Evolutionary conservation across 2,888 invertebrate species (phyloP), one percentile per base, ranked within the genome.

Genomic region (Drosophila koepferae): DNA sequence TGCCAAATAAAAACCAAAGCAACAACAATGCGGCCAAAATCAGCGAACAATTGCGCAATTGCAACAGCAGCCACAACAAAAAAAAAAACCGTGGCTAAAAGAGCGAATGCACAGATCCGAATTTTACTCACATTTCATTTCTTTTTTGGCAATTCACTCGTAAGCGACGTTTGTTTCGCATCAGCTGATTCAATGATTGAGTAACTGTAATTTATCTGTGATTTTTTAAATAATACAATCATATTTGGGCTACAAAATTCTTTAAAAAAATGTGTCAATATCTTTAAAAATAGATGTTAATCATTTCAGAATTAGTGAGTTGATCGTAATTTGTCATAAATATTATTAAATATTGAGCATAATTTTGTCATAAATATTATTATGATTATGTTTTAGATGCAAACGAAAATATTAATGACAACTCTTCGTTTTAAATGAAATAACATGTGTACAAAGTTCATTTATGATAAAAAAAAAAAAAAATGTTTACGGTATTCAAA

Each of bases 41-140:
- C 85, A 70, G 88, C 82, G 60, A 77, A 68, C 77, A 86, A 90
- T 88, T 91, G 90, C 90, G 91, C 87, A 90, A 90, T 84, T 91
- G 80, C 72, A 54, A 72, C 75, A 78, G 63, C 63, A 54, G 51
- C 66, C 74, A 60, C 71, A 53, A 74, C 75, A 79, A 59, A 63
- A 59, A 43, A 63, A 67, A 58, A 63, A 71, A 70, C 74, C 74
- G 56, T 65, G 78, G 61, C 73, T 74, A 74, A 66, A 77, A 64
- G 60, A 69, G 66, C 68, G 70, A 72, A 67, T 68, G 41, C 51
- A 64, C 36, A 63, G 72, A 61, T 44, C 31, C 31, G 67, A 62
- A 86, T 67, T 58, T 55, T 34, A 34, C 51, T 65, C 65, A 40
- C 49, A 44, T 53, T 63, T 66, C 36, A 60, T 63, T 75, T 72